Base-by-base conservation (phyloP, 1,140 invertebrate species). In the Danaus plexippus region DNA sequence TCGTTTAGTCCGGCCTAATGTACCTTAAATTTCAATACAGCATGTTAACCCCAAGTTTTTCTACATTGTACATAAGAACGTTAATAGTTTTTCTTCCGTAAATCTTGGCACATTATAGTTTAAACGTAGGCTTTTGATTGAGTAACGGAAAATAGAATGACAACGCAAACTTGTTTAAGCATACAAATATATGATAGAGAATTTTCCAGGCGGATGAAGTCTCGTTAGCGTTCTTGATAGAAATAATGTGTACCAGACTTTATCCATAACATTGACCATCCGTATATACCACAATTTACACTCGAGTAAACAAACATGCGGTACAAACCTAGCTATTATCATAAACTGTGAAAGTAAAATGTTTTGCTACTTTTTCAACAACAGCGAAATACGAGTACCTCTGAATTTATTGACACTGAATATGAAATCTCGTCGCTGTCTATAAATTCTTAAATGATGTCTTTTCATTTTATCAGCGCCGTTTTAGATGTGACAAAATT, bases 181-280 rank as follows among this genome's bases (percentile, higher is more conserved):
- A 53, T 53, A 15, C 52, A 41, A n/a, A n/a, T 13, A 9, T 54
- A 32, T 49, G 43, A 49, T 45, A 12, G 43, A 55, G 43, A 22
- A 55, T 58, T 55, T 61, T 59, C 41, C 52, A 52, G 57, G 63
- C 59, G 48, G 59, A 62, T 67, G 57, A 49, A 11, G 51, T 57
- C 58, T 68, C 60, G 58, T 65, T 62, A 65, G 52, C 58, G 47
- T 44, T 48, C 46, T 53, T 50, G 57, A 62, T 61, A 60, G 64
- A 70, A 66, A 67, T 66, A 69, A 46, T 61, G 52, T 52, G 59
- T 54, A 49, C 57, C 48, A 47, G 49, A 42, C 52, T 54, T 49
- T 54, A 69, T 69, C 61, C 62, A 67, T 67, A 64, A 69, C 59
- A 47, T 55, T 66, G 60, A 68, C 61, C 58, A 58, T 61, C 52